phyloP scores from a whole-genome alignment of 2,888 invertebrate genomes.

The Meandrusa payeni region DNA sequence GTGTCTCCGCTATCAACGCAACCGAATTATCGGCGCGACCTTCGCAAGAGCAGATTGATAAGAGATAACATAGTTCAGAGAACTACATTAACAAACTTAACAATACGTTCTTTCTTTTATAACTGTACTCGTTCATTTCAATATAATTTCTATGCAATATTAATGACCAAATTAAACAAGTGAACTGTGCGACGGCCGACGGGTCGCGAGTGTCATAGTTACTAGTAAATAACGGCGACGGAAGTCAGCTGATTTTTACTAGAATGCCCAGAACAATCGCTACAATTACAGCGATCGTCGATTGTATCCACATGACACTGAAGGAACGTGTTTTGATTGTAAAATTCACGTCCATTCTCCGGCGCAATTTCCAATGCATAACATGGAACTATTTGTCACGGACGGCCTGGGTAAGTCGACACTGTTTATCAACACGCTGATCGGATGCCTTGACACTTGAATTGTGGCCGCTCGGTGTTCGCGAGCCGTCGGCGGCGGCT shows the following conservation, averaged over 20 bases:
- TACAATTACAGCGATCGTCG: conserved; percentile 13
- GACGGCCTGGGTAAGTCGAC: conserved; percentile 55
- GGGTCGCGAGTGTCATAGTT: too few species aligned
- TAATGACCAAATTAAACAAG: too few species aligned
- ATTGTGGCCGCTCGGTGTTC: conserved; percentile 47
- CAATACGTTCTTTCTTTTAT: conserved; percentile 4
- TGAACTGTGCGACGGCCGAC: too few species aligned
- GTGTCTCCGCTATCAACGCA: conserved; percentile 31
- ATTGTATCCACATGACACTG: conserved; percentile 31
- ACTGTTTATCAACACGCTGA: conserved; percentile 73
- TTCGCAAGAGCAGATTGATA: conserved; percentile 77
- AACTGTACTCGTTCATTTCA: conserved; percentile 9
- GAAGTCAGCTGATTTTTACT: conserved; percentile 57
- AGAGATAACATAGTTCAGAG: conserved; percentile 62
- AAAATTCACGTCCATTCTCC: conserved; percentile 43
- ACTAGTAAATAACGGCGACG: too few species aligned
- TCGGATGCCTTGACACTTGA: conserved; percentile 48
- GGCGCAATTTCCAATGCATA: conserved; percentile 49
- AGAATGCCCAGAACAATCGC: conserved; percentile 29
- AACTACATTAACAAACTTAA: conserved; percentile 25
- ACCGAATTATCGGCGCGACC: conserved; percentile 65
- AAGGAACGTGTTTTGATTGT: conserved; percentile 42
- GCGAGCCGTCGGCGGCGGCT: conserved; percentile 39
- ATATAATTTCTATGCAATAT: conserved; percentile 12
- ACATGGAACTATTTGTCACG: conserved; percentile 39